Evolutionary conservation across 2,113 vertebrate species (phyloP).

Genomic region (Excalfactoria chinensis): DNA sequence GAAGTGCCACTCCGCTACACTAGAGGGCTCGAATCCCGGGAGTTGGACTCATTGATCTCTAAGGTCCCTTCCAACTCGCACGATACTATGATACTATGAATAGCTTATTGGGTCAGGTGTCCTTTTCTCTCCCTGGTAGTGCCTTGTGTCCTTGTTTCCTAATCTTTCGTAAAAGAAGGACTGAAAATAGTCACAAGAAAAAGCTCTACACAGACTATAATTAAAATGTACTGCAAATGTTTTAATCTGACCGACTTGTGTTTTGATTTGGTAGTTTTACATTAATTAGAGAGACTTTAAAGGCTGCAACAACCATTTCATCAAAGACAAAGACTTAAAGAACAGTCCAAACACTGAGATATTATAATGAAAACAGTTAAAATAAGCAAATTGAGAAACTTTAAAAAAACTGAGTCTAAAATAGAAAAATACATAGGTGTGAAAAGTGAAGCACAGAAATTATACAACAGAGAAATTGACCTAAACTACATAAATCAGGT

Average conservation of each 20-base stretch:
- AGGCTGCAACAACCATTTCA: constrained; percentile 14
- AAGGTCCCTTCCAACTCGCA: no score
- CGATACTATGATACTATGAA: no score
- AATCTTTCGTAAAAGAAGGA: constrained; percentile 26
- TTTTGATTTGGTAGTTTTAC: constrained; percentile 36
- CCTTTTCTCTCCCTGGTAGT: constrained; percentile 5
- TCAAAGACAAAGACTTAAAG: constrained; percentile 55
- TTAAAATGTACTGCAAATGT: constrained; percentile 43
- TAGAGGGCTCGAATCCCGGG: no score
- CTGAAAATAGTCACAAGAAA: constrained; percentile 35
- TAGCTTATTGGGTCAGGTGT: constrained; percentile 36
- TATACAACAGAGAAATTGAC: not conserved
- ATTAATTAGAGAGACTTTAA: constrained; percentile 56
- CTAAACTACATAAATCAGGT: not conserved
- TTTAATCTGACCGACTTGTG: constrained; percentile 52
- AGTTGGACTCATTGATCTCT: no score
- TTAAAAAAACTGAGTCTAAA: not conserved
- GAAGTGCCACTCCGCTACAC: no score
- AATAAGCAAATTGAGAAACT: not conserved
- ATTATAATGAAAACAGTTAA: constrained; percentile 4
- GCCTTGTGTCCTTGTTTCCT: constrained; percentile 24
- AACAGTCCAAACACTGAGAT: not conserved
- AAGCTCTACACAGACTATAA: constrained; percentile 18
- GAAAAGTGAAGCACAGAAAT: not conserved
- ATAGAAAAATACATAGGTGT: not conserved